Percentiles rank a stretch among this genome's conserved stretches.
These are phyloP conservation scores for Griposia aprilina DNA, from an alignment of 2,888 invertebrate genomes.

Conservation along the genomic window DNA sequence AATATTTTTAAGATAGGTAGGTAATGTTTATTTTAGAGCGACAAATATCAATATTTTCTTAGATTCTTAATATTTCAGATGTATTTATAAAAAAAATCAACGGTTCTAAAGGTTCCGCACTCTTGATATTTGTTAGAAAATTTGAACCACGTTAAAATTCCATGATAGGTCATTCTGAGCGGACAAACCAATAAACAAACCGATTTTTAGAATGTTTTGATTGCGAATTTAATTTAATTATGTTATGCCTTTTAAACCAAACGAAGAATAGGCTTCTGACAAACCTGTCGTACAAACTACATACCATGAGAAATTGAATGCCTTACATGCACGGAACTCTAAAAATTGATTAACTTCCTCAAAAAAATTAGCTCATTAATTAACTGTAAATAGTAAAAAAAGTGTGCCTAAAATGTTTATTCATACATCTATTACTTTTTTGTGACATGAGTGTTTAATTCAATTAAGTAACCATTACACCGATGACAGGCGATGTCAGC, in stretches of 20 bases:
- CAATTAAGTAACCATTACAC: slow-evolving; percentile 82
- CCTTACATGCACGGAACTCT: slow-evolving; percentile 26
- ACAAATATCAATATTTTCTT: background rate
- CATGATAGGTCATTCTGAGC: slow-evolving; percentile 37
- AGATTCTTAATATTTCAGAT: background rate
- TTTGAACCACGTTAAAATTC: slow-evolving; percentile 43
- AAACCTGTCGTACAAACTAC: slow-evolving; percentile 28
- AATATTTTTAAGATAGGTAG: background rate
- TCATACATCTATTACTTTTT: slow-evolving; percentile 65
- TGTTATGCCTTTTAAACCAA: slow-evolving; percentile 35
- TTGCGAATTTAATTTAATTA: slow-evolving; percentile 42
- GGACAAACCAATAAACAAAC: slow-evolving; percentile 27
- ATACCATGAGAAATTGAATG: slow-evolving; percentile 27
- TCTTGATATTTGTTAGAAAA: slow-evolving; percentile 17
- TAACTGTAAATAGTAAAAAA: slow-evolving; percentile 54
- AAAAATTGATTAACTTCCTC: slow-evolving; percentile 44
- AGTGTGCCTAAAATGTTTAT: slow-evolving; percentile 51
- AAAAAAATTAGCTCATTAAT: slow-evolving; percentile 51
- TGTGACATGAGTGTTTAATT: slow-evolving; percentile 77
- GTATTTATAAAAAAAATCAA: background rate
- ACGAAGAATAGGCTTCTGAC: slow-evolving; percentile 45
- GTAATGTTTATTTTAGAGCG: background rate
- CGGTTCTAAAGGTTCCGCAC: slow-evolving; percentile 3
- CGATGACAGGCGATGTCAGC: slow-evolving; percentile 81
- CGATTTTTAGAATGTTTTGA: slow-evolving; percentile 27